These are phyloP conservation scores for Plutella xylostella DNA, from an alignment of 2,888 invertebrate species.

Conservation along the genomic window DNA sequence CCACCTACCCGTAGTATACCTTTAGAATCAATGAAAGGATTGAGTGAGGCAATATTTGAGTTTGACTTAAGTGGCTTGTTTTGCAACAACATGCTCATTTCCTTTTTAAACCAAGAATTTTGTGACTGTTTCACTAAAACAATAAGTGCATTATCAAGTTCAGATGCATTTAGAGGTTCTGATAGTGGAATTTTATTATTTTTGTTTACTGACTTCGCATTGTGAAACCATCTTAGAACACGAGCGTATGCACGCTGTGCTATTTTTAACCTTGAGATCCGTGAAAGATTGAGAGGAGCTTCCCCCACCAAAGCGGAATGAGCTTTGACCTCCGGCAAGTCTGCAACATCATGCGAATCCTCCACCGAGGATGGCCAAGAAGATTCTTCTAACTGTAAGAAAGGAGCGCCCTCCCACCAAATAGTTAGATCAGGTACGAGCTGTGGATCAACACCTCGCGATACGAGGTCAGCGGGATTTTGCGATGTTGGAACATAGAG, in stretches of 20 bases:
- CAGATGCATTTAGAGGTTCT: not conserved
- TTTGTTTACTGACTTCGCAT: not conserved
- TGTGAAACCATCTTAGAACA: not conserved
- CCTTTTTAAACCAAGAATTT: not conserved
- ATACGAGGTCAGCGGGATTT: slow-evolving; percentile 6
- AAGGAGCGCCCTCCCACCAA: slow-evolving; percentile 2
- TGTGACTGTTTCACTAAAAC: not conserved
- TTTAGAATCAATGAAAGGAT: slow-evolving; percentile 10
- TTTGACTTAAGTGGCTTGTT: not conserved
- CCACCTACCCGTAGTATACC: slow-evolving; percentile 10
- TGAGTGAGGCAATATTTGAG: not conserved
- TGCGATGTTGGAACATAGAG: not conserved
- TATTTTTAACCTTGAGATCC: not conserved
- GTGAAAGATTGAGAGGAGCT: not conserved
- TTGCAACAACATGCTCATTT: not conserved
- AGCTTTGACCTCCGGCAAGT: not conserved
- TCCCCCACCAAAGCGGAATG: too few species aligned
- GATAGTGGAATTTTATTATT: too few species aligned
- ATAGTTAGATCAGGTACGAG: not conserved
- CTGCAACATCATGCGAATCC: not conserved
- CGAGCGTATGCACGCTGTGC: not conserved
- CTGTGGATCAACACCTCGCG: slow-evolving; percentile 4
- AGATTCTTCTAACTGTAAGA: not conserved
- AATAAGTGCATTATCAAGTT: not conserved
- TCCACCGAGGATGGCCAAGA: not conserved